Base-by-base conservation (phyloP, 2,113 vertebrate genomes). In the Apteryx owenii region DNA sequence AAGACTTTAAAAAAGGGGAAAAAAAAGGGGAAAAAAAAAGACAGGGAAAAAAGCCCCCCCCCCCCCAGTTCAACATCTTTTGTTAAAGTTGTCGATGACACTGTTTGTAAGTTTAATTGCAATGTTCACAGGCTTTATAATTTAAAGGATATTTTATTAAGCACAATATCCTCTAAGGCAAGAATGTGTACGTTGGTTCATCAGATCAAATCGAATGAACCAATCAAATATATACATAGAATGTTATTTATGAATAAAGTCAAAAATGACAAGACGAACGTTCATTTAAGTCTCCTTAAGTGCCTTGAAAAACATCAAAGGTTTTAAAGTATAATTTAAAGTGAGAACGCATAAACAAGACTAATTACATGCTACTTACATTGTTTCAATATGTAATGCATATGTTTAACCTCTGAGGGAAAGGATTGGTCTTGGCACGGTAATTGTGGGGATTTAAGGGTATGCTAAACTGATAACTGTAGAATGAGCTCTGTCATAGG, bases 61-160 rank as follows among this genome's bases (percentile, higher is more conserved):
- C n/a, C 16, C 36, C 22, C 18, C 20, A 33, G 54, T 87, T 82
- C 48, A 95, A 81, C 71, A 94, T 96, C 96, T 98, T 98, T 98
- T 97, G 97, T 97, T 98, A 89, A 96, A 97, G 79, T 97, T 98
- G 94, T 92, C 2, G 15, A 58, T 91, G 95, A 96, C 89, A 75
- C 83, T 90, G 88, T 96, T 98, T 96, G 90, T 96, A 97, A 96
- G 96, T 98, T 93, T 96, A 98, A 98, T 97, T 97, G 96, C 93
- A 90, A 80, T 13, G 70, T 97, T 97, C 94, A 80, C 20, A 25
- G 93, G 93, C 87, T 97, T 97, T 96, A 93, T 95, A 53, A 89
- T 93, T 94, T 95, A 97, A 97, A 97, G 83, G 83, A 83, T 93
- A 71, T 97, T 98, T 98, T 97, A 96, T 97, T 97, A 98, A 96